phyloP scores from a whole-genome alignment of 2,113 vertebrate species.

The Myrmecophaga tridactyla region DNA sequence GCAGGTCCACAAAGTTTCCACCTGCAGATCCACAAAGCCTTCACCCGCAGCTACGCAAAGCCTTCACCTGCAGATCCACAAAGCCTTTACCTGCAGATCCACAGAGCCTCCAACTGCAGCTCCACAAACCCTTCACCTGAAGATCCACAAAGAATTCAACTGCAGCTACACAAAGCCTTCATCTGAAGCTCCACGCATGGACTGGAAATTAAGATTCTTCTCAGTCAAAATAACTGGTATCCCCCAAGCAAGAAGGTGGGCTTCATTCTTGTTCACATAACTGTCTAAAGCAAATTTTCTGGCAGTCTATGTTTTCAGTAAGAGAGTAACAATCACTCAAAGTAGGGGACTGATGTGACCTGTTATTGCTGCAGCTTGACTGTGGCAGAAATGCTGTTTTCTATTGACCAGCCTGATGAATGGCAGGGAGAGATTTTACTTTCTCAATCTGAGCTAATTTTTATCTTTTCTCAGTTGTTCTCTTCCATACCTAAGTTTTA shows the following conservation, averaged over 20 bases:
- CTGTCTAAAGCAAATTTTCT: slow-evolving; percentile 11
- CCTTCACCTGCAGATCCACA: too few species aligned
- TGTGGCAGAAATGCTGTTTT: neutral
- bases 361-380: neutral
- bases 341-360: neutral
- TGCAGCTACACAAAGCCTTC: neutral
- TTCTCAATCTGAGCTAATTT: neutral
- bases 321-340: neutral
- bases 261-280: neutral
- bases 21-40: too few species aligned
- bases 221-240: neutral
- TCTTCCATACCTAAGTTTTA: neutral
- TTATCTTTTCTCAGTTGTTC: neutral
- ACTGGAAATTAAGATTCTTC: neutral
- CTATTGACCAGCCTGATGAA: neutral
- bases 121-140: too few species aligned
- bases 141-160: too few species aligned
- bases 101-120: too few species aligned
- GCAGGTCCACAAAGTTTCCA: too few species aligned
- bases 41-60: too few species aligned
- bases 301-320: neutral
- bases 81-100: too few species aligned
- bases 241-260: neutral
- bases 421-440: neutral
- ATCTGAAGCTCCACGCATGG: neutral